phyloP scores from a whole-genome alignment of 2,113 vertebrate species.

The Eira barbara region DNA sequence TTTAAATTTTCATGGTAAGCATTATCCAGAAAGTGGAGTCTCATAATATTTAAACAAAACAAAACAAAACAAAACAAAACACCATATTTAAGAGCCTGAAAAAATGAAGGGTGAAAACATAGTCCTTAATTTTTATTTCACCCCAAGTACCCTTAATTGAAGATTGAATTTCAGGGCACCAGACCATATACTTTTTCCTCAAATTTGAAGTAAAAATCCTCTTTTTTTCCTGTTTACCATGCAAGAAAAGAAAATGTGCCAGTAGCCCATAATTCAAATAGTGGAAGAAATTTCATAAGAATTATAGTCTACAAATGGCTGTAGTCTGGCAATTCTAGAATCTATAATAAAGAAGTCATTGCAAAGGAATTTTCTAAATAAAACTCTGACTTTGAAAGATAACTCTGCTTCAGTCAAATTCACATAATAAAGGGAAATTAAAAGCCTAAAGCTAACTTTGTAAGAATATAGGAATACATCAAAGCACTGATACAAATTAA shows the following conservation, averaged over 20 bases:
- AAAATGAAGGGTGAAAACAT: background rate
- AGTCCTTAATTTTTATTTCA: background rate
- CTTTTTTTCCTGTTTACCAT: conserved; percentile 20
- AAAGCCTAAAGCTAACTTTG: background rate
- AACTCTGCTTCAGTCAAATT: conserved; percentile 36
- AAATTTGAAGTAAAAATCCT: conserved; percentile 28
- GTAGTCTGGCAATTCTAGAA: background rate
- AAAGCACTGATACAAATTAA: conserved; percentile 20
- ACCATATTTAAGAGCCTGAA: background rate
- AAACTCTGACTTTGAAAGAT: conserved; percentile 32
- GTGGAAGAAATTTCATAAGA: background rate
- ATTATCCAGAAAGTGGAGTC: conserved; percentile 5
- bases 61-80: background rate
- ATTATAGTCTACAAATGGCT: conserved; percentile 35
- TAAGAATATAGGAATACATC: background rate
- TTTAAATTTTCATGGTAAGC: conserved; percentile 56
- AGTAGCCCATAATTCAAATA: background rate
- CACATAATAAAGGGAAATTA: conserved; percentile 40
- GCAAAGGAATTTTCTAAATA: conserved; percentile 48
- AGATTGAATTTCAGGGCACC: conserved; percentile 44
- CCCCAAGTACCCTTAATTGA: background rate
- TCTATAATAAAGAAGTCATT: conserved; percentile 25
- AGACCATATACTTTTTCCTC: background rate
- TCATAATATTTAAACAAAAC: conserved; percentile 23
- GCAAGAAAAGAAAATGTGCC: background rate